Base-by-base conservation (phyloP, 2,888 invertebrate species). In the Noctua janthe region DNA sequence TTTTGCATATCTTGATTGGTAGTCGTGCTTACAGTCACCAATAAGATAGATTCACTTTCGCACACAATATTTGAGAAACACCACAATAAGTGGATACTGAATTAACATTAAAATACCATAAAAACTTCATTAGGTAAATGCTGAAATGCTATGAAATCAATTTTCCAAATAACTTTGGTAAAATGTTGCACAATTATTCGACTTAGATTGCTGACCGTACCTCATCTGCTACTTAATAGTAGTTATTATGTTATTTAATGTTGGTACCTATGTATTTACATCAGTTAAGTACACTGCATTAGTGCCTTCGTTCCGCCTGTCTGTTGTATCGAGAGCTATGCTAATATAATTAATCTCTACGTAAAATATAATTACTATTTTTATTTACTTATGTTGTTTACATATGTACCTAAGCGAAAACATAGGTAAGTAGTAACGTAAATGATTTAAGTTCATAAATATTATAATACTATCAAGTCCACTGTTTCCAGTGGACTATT, bases 211-310 rank as follows among this genome's bases (percentile, higher is more conserved):
- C 13, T 23, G 23, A 13, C 47, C 6, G 20, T 62, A 75, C 29
- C 54, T 43, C 20, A 7, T 35, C 20, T 20, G 10, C 4, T 64
- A 35, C 64, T 20, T 35, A 35, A 7, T 29, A 64, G 1, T 35
- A 29, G 5, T 56, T 29, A 69, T 29, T 51, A 62, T 43, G 47
- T 47, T 54, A 56, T 23, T 59, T 56, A 11, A n/a, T 69, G n/a
- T 47, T n/a, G 15, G 1, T 67, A 47, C 39, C 5, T 81, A 78
- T 29, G 23, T 29, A 80, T 75, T 54, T 47, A 59, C 74, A 75
- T 82, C 67, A 62, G 62, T 35, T 69, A 73, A 70, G 77, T 81
- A 76, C 39, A 71, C 49, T 49, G 59, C 72, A 85, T 78, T 56
- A 75, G 54, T 82, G 15, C 15, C 13, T 39, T 62, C 39, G 73